phyloP scores from a whole-genome alignment of 2,888 invertebrate species.

The Trichopoda pennipes region DNA sequence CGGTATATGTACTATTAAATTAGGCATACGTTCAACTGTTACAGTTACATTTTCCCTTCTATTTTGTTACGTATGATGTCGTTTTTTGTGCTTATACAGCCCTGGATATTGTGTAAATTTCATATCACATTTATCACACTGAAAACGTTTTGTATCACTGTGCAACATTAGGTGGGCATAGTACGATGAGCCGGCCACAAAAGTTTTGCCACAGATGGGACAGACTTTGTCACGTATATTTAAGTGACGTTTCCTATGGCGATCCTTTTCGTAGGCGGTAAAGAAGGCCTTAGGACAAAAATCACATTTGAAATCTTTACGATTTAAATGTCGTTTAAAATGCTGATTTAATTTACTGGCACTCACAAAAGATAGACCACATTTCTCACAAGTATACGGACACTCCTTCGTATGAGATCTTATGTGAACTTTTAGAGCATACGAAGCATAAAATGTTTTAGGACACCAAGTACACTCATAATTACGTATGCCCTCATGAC shows the following conservation, averaged over 20 bases:
- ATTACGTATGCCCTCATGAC: conserved; percentile 74
- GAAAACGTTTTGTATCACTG: conserved; percentile 75
- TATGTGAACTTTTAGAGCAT: conserved; percentile 74
- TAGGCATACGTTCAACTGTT: no score
- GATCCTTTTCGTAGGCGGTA: conserved; percentile 76
- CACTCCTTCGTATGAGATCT: conserved; percentile 76
- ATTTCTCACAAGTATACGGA: conserved; percentile 77
- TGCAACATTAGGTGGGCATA: conserved; percentile 78
- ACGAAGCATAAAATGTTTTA: conserved; percentile 75
- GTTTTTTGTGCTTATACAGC: conserved; percentile 76
- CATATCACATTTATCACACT: conserved; percentile 73
- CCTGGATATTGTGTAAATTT: conserved; percentile 78
- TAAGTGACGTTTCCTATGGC: conserved; percentile 75
- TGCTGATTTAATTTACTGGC: conserved; percentile 78
- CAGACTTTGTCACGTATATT: conserved; percentile 77
- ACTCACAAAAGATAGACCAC: conserved; percentile 77
- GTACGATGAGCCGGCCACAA: conserved; percentile 76
- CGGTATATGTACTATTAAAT: no score
- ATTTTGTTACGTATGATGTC: conserved; percentile 57
- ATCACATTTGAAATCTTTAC: conserved; percentile 75
- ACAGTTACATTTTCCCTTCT: not conserved
- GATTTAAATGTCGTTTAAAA: conserved; percentile 74
- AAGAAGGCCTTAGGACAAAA: conserved; percentile 77
- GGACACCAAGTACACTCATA: conserved; percentile 73
- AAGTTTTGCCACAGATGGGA: conserved; percentile 76